Evolutionary conservation across 2,888 invertebrate genomes (phyloP), one percentile per base, ranked within the genome.

Genomic region (Apodemia zela): DNA sequence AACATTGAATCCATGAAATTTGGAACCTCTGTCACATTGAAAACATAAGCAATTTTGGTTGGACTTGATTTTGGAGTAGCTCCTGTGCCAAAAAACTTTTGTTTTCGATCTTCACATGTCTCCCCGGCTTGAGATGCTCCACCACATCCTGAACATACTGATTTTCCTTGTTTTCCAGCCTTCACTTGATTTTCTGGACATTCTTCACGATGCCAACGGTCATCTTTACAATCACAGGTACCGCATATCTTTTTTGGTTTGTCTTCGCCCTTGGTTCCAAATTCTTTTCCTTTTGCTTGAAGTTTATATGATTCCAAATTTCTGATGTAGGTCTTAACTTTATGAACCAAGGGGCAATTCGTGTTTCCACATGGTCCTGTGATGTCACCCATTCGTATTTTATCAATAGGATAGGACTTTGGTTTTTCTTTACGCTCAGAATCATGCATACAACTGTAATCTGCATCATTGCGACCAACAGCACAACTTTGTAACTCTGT

Each of bases 381-480:
- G 45, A 91, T 91, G 68, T 91, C 90, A 63, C 91, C 90, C 89
- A 91, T 91, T 70, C 81, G 82, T 60, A 91, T 84, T 68, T 87
- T 87, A 63, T 85, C 78, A 25, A 87, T 82, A 17, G 83, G 72
- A 73, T 87, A 84, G 61, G 72, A 74, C 69, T 81, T 85, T 67
- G 68, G 61, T 25, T 69, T 68, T 47, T 72, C 64, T 63, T 69
- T 60, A 49, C 68, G 68, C 3, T 66, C 67, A 33, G 60, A 15
- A 11, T 60, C 68, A 54, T 78, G 79, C 35, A 74, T 69, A 68
- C 86, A 86, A 61, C 68, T 73, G 11, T 72, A 68, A 21, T 78
- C 75, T 2, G 54, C 70, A 10, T 70, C 74, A 45, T 65, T 68
- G 58, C 68, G 70, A 42, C 68, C 75, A 47, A 76, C 67, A 3